Conservation (phyloP, 2,888 invertebrate species). For the Pterobdella sp. region DNA sequence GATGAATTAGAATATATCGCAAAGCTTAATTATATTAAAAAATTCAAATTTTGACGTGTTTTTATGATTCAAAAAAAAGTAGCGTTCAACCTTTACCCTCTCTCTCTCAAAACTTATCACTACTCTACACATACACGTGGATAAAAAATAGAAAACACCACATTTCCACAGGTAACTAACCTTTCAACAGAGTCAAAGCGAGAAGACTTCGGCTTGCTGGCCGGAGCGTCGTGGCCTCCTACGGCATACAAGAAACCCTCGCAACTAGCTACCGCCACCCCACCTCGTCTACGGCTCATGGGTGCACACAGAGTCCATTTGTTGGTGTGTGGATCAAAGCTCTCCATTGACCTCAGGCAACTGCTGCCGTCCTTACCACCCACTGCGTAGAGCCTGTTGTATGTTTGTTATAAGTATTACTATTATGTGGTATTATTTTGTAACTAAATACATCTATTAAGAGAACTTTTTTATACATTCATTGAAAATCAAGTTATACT, state of each 20-base stretch:
- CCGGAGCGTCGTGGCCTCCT: slow-evolving; percentile 87
- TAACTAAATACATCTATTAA: background rate
- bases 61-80: too few relatives aligned
- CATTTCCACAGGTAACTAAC: too few relatives aligned
- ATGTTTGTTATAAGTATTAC: background rate
- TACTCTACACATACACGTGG: too few relatives aligned
- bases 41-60: too few relatives aligned
- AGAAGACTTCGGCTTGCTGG: slow-evolving; percentile 71
- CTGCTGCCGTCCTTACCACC: slow-evolving; percentile 86
- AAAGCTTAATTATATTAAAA: too few relatives aligned
- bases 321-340: slow-evolving; percentile 70
- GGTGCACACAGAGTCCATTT: slow-evolving; percentile 77
- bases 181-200: slow-evolving; percentile 83
- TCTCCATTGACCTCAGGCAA: slow-evolving; percentile 80
- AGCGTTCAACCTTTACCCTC: too few relatives aligned
- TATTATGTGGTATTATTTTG: background rate
- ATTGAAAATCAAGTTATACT: too few relatives aligned
- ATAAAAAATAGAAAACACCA: too few relatives aligned
- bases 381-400: slow-evolving; percentile 71
- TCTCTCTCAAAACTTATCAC: too few relatives aligned
- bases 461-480: background rate
- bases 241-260: slow-evolving; percentile 82
- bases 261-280: slow-evolving; percentile 81
- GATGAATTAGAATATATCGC: too few relatives aligned
- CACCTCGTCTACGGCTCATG: slow-evolving; percentile 76